These are phyloP conservation scores for Bubo bubo DNA, from an alignment of 2,113 vertebrate species.

Conservation along the genomic window DNA sequence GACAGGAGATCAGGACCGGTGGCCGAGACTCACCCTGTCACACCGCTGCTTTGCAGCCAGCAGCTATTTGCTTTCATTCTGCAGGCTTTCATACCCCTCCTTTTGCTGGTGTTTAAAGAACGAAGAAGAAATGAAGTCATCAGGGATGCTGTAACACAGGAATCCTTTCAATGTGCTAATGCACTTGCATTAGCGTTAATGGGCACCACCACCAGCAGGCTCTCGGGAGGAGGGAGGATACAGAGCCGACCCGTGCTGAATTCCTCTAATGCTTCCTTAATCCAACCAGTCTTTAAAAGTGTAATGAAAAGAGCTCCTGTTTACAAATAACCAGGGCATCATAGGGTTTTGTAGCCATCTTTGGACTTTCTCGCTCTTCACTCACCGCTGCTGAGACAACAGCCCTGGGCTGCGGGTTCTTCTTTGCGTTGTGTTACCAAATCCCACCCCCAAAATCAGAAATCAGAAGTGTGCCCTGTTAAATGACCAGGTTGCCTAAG, in stretches of 20 bases:
- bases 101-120: not conserved
- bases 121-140: not conserved
- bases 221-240: not conserved
- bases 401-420: not conserved
- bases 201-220: not conserved
- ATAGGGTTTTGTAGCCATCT: not conserved
- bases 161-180: not conserved
- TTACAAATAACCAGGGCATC: not conserved
- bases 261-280: constrained; percentile 41
- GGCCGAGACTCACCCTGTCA: rapidly evolving
- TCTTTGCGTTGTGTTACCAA: rapidly evolving
- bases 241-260: not conserved
- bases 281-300: not conserved
- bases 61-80: not conserved
- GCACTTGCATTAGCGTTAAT: constrained; percentile 27
- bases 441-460: not conserved
- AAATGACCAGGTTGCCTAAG: not conserved
- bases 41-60: not conserved
- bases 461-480: not conserved
- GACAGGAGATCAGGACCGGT: not conserved
- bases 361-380: not conserved
- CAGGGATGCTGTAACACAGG: not conserved
- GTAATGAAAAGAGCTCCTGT: constrained; percentile 7
- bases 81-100: not conserved
- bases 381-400: not conserved